Base-by-base conservation (phyloP, 2,797 vertebrate species). In the Coccyzus lansbergi region DNA sequence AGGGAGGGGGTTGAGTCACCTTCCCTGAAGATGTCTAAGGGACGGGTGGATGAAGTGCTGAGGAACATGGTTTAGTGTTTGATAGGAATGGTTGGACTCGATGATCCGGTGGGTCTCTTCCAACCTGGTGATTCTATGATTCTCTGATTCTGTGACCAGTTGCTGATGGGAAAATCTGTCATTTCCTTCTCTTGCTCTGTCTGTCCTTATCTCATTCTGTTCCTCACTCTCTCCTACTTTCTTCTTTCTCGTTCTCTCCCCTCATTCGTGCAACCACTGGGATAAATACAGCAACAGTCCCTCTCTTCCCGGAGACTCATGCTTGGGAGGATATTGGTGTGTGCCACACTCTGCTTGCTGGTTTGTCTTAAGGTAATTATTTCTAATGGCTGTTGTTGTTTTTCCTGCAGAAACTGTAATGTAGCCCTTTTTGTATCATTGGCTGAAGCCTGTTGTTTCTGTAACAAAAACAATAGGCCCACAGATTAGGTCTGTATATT, bases 401-500 rank as follows among this genome's bases (percentile, higher is more conserved):
- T 90, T 94, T 90, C 95, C 96, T 95, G 95, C 96, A 86, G 96
- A 98, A 98, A 97, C 89, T 95, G 97, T 96, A 97, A 97, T 97
- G 94, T 96, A 96, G 95, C 91, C 90, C 88, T 95, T 95, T 98
- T 97, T 96, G 95, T 98, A 94, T 97, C 96, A 64, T 89, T 93
- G 96, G 93, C 95, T 95, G 97, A 98, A 96, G 96, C 97, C 97
- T 97, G 97, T 97, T 98, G 97, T 98, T 98, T 97, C 97, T 93
- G 90, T 79, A 95, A 80, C 93, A 96, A 96, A 97, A 98, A 98
- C 97, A 98, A 98, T 98, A 92, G 97, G 85, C 94, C 90, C 80
- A 46, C 94, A 98, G 98, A 98, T 98, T 97, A 98, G 97, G 97
- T 88, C 95, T 97, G 97, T 94, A 95, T 97, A 97, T 97, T 97